phyloP scores from a whole-genome alignment of 1,140 invertebrate species.

The Lepidotrigona ventralis region DNA sequence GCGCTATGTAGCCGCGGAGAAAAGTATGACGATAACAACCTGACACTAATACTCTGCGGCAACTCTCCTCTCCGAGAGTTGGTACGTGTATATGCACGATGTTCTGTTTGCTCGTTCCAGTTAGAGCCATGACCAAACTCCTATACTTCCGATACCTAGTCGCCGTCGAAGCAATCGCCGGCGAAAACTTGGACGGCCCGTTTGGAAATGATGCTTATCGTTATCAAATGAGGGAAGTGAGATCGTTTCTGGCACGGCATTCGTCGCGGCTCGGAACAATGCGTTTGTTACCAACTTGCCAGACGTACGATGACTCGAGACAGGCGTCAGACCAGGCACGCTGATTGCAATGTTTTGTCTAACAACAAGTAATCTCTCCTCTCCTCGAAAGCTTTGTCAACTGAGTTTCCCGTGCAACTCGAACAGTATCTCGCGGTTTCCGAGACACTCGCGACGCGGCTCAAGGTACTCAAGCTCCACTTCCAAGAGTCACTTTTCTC shows the following conservation, averaged over 20 bases:
- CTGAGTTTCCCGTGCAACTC: constrained; percentile 6
- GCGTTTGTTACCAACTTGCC: constrained; percentile 54
- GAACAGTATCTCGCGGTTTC: not conserved
- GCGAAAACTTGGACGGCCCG: constrained; percentile 58
- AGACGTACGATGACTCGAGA: constrained; percentile 52
- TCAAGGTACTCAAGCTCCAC: not conserved
- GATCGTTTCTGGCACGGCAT: constrained; percentile 15
- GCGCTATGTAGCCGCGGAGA: constrained; percentile 26
- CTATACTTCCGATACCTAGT: constrained; percentile 56
- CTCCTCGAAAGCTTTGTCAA: constrained; percentile 8
- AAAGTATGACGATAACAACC: constrained; percentile 60
- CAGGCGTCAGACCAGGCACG: constrained; percentile 41
- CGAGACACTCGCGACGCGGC: not conserved
- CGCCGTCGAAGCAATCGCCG: constrained; percentile 52
- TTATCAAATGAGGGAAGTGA: constrained; percentile 54
- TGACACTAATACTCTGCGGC: constrained; percentile 39
- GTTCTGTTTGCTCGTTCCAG: constrained; percentile 56
- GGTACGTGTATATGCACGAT: constrained; percentile 9
- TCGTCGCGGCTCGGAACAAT: constrained; percentile 13
- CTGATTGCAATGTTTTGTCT: constrained; percentile 55
- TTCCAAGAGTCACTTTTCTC: too few relatives aligned
- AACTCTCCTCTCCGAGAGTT: not conserved
- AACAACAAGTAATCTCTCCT: constrained; percentile 10
- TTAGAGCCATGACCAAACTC: constrained; percentile 63
- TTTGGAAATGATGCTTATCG: constrained; percentile 57